Base-by-base conservation (phyloP, 2,888 invertebrate genomes). In the Eupithecia vulgata region DNA sequence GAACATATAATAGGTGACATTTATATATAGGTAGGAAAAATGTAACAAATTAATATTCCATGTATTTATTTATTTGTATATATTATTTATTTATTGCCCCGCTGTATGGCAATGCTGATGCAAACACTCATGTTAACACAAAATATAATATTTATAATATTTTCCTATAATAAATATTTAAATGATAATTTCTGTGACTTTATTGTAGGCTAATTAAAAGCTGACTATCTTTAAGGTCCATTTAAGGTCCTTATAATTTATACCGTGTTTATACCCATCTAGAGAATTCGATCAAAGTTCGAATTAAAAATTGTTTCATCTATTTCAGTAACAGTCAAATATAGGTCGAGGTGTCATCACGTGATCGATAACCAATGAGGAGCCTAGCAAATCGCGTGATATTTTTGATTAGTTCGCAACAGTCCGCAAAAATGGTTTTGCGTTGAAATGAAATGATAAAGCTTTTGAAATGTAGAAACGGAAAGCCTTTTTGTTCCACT, bases 351-450 rank as follows among this genome's bases (percentile, higher is more conserved):
- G 17, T 70, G 57, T 42, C 34, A 66, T 72, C 76, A 77, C 77
- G 72, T 68, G 74, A 76, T 78, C 75, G 57, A 65, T 70, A 69
- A 70, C 76, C 72, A 77, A 79, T 78, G 77, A 66, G 73, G 75
- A 73, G 78, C 74, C 78, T 74, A 37, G 62, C 52, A 67, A 70
- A 76, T 78, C 79, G 79, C 80, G 76, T 80, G 78, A 75, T 78
- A 76, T 72, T 72, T 77, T 79, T 80, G 78, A 83, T 82, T 82
- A 82, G 75, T 48, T 65, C 66, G 74, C 76, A 76, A 74, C 67
- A 74, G 71, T 68, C 72, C 67, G 76, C 74, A 75, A 68, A 74
- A 78, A 73, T 74, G 68, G 66, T 77, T 75, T 75, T 73, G 30
- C 57, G 64, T 25, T 67, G 67, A 68, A 68, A 66, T 48, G 48